These are phyloP conservation scores for cattle (Bos taurus) DNA, from an alignment of 2,113 vertebrate genomes.

Conservation along the genomic window ARS-UCD2.0 NC_037333.1:38287001-38287500, in stretches of 20 bases:
- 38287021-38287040: not conserved
- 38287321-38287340: not conserved
- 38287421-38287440: not conserved
- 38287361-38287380: not conserved
- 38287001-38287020: not conserved
- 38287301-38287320: not conserved
- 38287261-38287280: not conserved
- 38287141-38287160: not conserved
- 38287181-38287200: not conserved
- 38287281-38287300: not conserved
- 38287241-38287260: not conserved
- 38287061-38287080: not conserved
- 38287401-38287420: not conserved
- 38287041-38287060: not conserved
- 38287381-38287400: not conserved
- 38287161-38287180: not conserved
- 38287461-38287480: not conserved
- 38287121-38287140: not conserved
- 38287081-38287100: not conserved
- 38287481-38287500: not conserved
- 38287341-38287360: not conserved
- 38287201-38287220: not conserved
- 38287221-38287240: not conserved
- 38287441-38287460: not conserved
- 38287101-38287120: not conserved